Evolutionary conservation across 35 echinoderm and acorn worm genomes (phyloP).

Genomic region (Holothuria glaberrima): DNA sequence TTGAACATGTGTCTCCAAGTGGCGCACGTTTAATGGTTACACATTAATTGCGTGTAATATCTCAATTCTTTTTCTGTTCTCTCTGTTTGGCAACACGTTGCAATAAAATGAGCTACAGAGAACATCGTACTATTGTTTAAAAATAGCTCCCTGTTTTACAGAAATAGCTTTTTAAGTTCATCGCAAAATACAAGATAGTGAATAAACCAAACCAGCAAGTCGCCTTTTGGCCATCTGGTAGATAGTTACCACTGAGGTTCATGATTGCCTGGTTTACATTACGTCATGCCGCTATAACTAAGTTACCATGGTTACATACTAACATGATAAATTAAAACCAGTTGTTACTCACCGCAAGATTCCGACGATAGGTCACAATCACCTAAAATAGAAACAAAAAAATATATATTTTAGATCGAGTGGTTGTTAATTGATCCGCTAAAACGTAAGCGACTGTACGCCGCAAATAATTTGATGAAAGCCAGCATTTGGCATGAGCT

Average conservation of each 20-base stretch:
- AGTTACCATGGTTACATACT: too few species aligned
- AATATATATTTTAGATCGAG: background rate
- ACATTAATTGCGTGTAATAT: background rate
- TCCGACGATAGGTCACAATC: slow-evolving; percentile 65
- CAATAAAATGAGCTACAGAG: too few species aligned
- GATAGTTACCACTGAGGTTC: background rate
- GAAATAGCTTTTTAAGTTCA: too few species aligned
- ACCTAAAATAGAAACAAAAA: slow-evolving; percentile 57
- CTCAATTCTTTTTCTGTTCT: background rate
- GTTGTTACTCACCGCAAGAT: slow-evolving; percentile 54
- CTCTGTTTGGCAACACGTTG: background rate
- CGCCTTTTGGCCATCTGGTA: background rate
- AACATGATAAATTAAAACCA: too few species aligned
- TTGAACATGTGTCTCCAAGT: too few species aligned
- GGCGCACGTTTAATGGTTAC: too few species aligned
- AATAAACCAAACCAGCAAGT: too few species aligned
- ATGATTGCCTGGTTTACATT: background rate
- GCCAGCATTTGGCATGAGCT: too few species aligned
- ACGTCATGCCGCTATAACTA: too few species aligned
- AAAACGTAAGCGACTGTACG: too few species aligned
- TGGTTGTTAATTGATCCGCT: background rate
- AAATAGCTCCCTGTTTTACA: background rate
- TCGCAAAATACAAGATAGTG: too few species aligned
- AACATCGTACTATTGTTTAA: background rate
- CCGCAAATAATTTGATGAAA: too few species aligned